Conservation (phyloP, 2,888 invertebrate species). For the Agriopis leucophaearia region DNA sequence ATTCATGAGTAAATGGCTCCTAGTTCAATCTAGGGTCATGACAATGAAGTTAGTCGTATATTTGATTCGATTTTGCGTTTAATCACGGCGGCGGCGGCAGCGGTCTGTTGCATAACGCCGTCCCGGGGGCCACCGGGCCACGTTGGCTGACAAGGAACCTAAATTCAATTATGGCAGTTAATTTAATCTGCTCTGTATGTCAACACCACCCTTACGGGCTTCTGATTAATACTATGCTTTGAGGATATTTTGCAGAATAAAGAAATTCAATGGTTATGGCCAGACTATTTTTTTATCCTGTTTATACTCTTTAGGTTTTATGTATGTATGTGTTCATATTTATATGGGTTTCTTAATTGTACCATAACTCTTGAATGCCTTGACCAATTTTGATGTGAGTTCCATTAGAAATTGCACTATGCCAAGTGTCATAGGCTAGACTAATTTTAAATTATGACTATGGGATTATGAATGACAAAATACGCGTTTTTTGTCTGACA, state of each 20-base stretch:
- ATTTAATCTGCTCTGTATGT: slow-evolving; percentile 83
- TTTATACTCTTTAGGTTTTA: neutral
- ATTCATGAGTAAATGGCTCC: slow-evolving; percentile 30
- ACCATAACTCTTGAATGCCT: too few relatives aligned
- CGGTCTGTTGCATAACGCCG: slow-evolving; percentile 49
- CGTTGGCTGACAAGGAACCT: slow-evolving; percentile 82
- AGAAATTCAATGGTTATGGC: slow-evolving; percentile 16
- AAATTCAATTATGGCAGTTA: slow-evolving; percentile 86
- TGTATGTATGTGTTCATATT: too few relatives aligned
- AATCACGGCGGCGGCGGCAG: slow-evolving; percentile 45
- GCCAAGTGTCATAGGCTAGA: too few relatives aligned
- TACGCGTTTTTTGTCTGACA: too few relatives aligned
- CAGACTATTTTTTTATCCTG: too few relatives aligned
- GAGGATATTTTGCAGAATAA: slow-evolving; percentile 47
- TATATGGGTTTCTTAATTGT: too few relatives aligned
- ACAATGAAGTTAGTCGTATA: slow-evolving; percentile 49
- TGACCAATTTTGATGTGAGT: too few relatives aligned
- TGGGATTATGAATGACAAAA: too few relatives aligned
- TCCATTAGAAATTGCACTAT: too few relatives aligned
- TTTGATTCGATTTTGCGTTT: slow-evolving; percentile 56
- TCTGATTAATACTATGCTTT: slow-evolving; percentile 69
- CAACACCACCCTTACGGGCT: slow-evolving; percentile 71
- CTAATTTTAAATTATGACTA: too few relatives aligned
- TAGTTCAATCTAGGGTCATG: slow-evolving; percentile 42
- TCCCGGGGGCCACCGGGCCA: slow-evolving; percentile 59